Evolutionary conservation across 2,113 vertebrate species (phyloP).

Genomic region (Leiothrix lutea): DNA sequence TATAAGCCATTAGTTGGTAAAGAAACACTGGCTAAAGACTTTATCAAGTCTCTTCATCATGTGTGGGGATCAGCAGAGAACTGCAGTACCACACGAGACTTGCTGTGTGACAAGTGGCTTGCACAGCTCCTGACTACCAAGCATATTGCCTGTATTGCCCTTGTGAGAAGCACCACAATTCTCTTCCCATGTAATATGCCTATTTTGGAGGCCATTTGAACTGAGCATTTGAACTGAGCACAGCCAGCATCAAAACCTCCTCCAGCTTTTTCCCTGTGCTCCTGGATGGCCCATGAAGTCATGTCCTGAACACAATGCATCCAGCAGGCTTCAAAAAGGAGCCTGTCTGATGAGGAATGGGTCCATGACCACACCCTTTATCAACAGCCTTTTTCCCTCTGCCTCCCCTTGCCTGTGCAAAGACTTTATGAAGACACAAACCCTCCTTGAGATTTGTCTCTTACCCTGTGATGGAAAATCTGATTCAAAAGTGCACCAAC

Average conservation of each 20-base stretch:
- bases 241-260: neutral
- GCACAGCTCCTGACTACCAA: neutral
- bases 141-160: neutral
- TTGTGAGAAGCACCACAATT: neutral
- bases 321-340: accelerated
- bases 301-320: neutral
- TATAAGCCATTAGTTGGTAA: neutral
- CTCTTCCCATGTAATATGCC: neutral
- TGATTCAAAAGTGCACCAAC: neutral
- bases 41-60: neutral
- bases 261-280: neutral
- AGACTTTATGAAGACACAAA: neutral
- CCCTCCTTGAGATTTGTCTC: accelerated
- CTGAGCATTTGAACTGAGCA: neutral
- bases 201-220: neutral
- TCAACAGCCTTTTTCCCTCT: neutral
- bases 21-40: neutral
- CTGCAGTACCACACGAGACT: neutral
- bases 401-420: neutral
- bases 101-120: neutral
- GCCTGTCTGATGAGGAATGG: neutral
- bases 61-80: neutral
- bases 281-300: neutral
- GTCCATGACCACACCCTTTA: neutral
- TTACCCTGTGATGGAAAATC: neutral